Conservation (phyloP, 2,888 invertebrate species). For the Odontothrips loti region DNA sequence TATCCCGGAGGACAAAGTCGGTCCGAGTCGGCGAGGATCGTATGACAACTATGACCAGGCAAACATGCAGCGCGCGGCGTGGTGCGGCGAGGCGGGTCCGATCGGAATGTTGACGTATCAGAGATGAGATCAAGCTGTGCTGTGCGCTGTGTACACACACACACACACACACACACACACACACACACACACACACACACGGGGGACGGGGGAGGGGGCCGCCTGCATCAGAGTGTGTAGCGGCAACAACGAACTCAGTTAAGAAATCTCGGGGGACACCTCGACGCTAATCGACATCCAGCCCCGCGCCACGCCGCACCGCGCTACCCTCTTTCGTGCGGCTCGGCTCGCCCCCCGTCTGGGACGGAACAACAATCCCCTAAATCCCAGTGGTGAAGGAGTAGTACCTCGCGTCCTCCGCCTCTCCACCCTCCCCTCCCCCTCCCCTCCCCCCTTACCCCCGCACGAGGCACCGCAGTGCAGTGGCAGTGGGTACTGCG, state of each 20-base stretch:
- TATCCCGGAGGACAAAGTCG: background rate
- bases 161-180: background rate
- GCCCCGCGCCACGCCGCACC: background rate
- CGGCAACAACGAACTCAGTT: slow-evolving; percentile 5
- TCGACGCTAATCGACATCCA: slow-evolving; percentile 24
- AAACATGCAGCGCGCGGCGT: background rate
- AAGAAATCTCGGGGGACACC: slow-evolving; percentile 16
- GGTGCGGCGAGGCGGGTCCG: background rate
- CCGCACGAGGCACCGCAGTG: background rate
- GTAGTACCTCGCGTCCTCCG: background rate
- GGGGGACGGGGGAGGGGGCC: background rate
- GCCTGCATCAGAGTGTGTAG: too few species aligned
- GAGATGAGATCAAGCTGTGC: background rate
- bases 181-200: background rate
- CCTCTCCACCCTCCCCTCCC: background rate
- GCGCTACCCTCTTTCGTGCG: background rate
- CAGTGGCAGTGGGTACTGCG: too few species aligned
- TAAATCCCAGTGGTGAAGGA: slow-evolving; percentile 12
- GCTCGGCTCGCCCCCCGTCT: background rate
- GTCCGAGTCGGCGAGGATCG: background rate
- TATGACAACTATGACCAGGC: background rate
- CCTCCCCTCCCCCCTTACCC: background rate
- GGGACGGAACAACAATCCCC: slow-evolving; percentile 11
- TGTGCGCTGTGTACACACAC: background rate
- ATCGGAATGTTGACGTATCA: background rate